Percentiles rank a stretch among this genome's conserved stretches.
phyloP scores from a whole-genome alignment of 2,113 vertebrate genomes.

The Coryphaenoides rupestris region DNA sequence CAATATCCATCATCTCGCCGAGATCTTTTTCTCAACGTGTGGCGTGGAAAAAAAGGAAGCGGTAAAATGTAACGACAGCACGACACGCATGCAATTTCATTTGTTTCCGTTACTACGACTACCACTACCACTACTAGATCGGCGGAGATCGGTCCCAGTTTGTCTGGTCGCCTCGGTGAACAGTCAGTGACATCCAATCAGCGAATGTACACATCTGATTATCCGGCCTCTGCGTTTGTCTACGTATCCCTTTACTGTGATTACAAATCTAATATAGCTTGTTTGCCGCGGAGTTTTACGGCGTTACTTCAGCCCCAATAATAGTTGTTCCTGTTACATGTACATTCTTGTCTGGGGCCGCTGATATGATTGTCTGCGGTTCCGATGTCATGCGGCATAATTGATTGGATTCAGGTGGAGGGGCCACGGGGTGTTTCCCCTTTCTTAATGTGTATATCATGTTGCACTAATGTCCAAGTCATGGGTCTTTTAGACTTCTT shows the following conservation, averaged over 20 bases:
- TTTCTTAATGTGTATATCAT: slow-evolving; percentile 21
- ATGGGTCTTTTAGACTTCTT: slow-evolving; percentile 24
- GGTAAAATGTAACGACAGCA: too few relatives aligned
- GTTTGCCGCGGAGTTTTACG: neutral
- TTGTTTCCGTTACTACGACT: too few relatives aligned
- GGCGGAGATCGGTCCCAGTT: too few relatives aligned
- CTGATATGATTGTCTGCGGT: slow-evolving; percentile 25
- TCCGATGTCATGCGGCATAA: slow-evolving; percentile 23
- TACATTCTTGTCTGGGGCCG: slow-evolving; percentile 22
- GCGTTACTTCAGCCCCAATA: neutral
- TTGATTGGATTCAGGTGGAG: slow-evolving; percentile 23
- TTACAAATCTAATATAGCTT: neutral
- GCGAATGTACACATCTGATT: too few relatives aligned
- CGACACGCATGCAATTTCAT: too few relatives aligned
- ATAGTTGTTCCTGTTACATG: neutral
- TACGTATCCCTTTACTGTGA: neutral
- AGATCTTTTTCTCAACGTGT: too few relatives aligned
- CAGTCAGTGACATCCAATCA: too few relatives aligned
- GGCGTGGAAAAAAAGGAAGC: too few relatives aligned
- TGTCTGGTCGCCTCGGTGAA: too few relatives aligned
- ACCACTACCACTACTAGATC: too few relatives aligned
- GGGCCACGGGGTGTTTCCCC: slow-evolving; percentile 29
- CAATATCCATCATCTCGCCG: too few relatives aligned
- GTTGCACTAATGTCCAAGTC: slow-evolving; percentile 21
- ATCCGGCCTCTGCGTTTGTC: too few relatives aligned